These are phyloP conservation scores for Emys orbicularis DNA, from an alignment of 2,797 vertebrate genomes.

Conservation along the genomic window DNA sequence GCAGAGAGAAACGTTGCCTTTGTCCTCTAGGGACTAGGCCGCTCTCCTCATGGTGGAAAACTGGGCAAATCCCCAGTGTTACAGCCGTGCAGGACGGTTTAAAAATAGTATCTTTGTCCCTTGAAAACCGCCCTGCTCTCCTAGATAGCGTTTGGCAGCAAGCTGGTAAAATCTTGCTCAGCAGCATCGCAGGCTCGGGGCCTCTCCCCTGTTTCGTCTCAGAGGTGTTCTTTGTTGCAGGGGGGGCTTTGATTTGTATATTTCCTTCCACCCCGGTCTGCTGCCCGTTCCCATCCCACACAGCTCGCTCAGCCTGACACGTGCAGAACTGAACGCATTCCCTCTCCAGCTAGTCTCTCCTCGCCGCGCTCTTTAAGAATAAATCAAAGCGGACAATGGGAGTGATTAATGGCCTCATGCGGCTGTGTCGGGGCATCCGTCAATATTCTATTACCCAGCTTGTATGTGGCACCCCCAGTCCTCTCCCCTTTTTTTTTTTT, in stretches of 20 bases:
- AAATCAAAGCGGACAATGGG: slow-evolving; percentile 9
- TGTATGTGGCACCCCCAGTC: not conserved
- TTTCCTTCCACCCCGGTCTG: slow-evolving; percentile 58
- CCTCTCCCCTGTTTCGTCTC: not conserved
- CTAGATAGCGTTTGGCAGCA: not conserved
- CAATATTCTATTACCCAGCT: not conserved
- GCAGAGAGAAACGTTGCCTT: not conserved
- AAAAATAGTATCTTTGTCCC: not conserved
- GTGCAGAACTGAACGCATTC: slow-evolving; percentile 24
- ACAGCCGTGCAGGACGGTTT: not conserved
- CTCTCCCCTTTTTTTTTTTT: not conserved
- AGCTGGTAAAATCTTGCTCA: slow-evolving; percentile 4
- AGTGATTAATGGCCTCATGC: not conserved
- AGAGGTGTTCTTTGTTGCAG: not conserved
- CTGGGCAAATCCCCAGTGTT: rapidly evolving
- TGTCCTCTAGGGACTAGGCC: not conserved
- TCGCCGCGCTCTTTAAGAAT: slow-evolving; percentile 14
- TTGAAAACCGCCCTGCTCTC: not conserved
- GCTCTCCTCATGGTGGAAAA: not conserved
- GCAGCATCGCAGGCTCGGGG: not conserved
- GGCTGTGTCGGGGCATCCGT: not conserved
- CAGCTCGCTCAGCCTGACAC: slow-evolving; percentile 25
- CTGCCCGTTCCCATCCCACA: slow-evolving; percentile 29
- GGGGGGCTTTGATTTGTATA: slow-evolving; percentile 41
- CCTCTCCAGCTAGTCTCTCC: slow-evolving; percentile 28